Base-by-base conservation (phyloP, 2,113 vertebrate species). In the Austrofundulus limnaeus region DNA sequence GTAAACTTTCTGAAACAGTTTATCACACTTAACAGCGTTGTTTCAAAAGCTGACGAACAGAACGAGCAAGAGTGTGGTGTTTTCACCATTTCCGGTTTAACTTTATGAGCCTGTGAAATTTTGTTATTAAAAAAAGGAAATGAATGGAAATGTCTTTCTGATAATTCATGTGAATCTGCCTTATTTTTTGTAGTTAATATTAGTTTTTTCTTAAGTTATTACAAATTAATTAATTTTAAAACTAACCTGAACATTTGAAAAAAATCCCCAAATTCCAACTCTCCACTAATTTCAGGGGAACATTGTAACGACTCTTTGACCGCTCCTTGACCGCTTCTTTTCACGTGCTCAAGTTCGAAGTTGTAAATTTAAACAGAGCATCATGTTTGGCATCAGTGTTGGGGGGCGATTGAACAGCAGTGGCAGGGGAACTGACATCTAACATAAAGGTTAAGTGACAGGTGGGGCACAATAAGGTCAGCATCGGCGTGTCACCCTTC, bases 391-490 rank as follows among this genome's bases (percentile, higher is more conserved):
- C 81, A 72, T 85, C 83, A 78, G 78, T 65, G 75, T 81, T 56
- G 73, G 61, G 73, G 61, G 55, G 78, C 70, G 46, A 83, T 81
- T 88, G 87, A 88, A 74, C 61, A 61, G 81, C 17, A 62, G 79
- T 81, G 75, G 87, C 64, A 81, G 77, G 85, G 76, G 84, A 86
- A 81, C 83, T 77, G 88, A 89, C 88, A 88, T 89, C 86, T 87
- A 89, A 90, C 88, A 88, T 83, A 87, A 78, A 89, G 89, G 90
- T 92, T 90, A 91, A 91, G 89, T 91, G 90, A 91, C 90, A 91
- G 80, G 76, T 81, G 70, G 90, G 90, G 90, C 89, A 90, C 88
- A 81, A 75, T 73, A 82, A 87, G 90, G 91, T 92, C 91, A 92
- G 70, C 83, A 66, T 83, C 77, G 58, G 72, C 82, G 75, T 78